Conservation (phyloP, 2,113 vertebrate genomes). For the Dromaius novaehollandiae region DNA sequence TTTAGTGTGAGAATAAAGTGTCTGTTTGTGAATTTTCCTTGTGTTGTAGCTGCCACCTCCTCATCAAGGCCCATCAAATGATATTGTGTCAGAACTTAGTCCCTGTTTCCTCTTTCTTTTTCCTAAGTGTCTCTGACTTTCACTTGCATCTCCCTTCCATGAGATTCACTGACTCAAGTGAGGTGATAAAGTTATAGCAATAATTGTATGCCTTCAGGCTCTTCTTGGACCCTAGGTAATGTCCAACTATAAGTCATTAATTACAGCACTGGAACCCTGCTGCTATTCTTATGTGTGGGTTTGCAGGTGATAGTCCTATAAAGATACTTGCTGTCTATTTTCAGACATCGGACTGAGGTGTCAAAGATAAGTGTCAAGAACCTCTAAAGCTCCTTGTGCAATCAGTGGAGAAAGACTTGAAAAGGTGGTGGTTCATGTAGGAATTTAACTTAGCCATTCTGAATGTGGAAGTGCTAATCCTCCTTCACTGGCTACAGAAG, state of each 20-base stretch:
- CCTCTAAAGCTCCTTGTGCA: not conserved
- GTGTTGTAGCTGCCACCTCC: not conserved
- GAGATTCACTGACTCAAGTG: not conserved
- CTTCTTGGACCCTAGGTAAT: not conserved
- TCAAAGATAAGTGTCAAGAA: not conserved
- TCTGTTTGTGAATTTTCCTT: not conserved
- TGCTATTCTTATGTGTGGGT: not conserved
- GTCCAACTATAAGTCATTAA: not conserved
- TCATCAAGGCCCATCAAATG: not conserved
- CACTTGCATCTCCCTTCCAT: rapidly evolving
- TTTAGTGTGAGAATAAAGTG: not conserved
- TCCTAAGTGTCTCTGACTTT: not conserved
- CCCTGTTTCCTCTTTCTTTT: not conserved
- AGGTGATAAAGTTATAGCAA: not conserved
- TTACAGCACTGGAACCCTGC: not conserved
- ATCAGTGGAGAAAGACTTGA: not conserved
- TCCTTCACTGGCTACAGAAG: not conserved
- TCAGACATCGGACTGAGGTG: conserved; percentile 11
- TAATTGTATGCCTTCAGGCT: not conserved
- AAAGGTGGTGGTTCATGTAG: not conserved
- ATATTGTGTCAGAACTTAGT: not conserved
- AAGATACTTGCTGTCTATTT: not conserved
- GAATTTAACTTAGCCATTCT: not conserved
- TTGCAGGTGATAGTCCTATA: not conserved
- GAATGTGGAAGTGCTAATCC: conserved; percentile 17